These are phyloP conservation scores for Eonycteris spelaea DNA, from an alignment of 2,113 vertebrate species.

Conservation along the genomic window DNA sequence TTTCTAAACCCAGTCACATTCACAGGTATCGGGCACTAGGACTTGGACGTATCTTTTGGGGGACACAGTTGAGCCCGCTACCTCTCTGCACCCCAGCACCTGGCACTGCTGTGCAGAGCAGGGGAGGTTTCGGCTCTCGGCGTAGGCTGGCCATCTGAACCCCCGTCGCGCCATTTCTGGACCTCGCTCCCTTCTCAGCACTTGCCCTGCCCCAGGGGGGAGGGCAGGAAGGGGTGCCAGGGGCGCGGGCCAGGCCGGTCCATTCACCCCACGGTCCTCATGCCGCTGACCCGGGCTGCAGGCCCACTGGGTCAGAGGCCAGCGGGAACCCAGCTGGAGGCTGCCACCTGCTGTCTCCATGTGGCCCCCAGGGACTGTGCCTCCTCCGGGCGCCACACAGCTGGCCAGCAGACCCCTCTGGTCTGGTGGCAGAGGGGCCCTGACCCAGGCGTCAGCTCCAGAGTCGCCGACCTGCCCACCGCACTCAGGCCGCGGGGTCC, in stretches of 20 bases:
- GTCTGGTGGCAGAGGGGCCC: not conserved
- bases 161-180: fast-evolving
- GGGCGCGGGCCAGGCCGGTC: no score
- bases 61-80: no score
- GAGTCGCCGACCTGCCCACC: fast-evolving
- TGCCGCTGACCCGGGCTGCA: not conserved
- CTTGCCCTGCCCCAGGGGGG: not conserved
- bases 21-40: fast-evolving
- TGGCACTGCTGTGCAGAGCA: fast-evolving
- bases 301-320: fast-evolving
- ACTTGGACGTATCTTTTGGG: not conserved
- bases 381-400: fast-evolving
- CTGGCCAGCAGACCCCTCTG: no score
- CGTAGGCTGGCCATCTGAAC: not conserved
- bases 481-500: fast-evolving
- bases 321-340: not conserved
- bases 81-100: no score
- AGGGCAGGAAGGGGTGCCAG: fast-evolving
- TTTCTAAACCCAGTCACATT: not conserved
- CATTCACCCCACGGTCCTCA: fast-evolving
- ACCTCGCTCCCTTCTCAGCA: not conserved
- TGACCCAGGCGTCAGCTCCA: fast-evolving
- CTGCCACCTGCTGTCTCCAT: fast-evolving
- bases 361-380: fast-evolving
- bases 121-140: not conserved